Conservation (phyloP, 2,797 vertebrate genomes). For the Anolis apletophallus region DNA sequence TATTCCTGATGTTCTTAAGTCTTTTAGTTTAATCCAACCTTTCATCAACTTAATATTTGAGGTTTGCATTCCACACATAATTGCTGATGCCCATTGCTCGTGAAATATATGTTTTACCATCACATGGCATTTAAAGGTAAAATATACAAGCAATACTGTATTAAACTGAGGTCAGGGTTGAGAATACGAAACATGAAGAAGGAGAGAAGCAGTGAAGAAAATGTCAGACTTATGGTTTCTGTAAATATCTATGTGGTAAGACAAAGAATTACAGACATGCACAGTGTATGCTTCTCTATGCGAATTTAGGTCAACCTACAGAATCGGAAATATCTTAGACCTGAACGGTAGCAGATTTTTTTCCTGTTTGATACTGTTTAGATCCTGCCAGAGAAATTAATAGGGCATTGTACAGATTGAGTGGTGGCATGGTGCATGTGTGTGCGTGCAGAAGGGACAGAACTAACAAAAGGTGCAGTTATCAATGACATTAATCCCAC, state of each 20-base stretch:
- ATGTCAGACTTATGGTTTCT: not conserved
- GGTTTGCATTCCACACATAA: slow-evolving; percentile 32
- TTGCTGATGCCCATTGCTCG: slow-evolving; percentile 12
- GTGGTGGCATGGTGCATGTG: too few relatives aligned
- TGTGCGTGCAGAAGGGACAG: not conserved
- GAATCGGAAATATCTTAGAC: slow-evolving; percentile 63
- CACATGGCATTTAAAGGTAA: not conserved
- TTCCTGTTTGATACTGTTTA: slow-evolving; percentile 38
- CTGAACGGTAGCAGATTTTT: slow-evolving; percentile 65
- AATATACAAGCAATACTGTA: not conserved
- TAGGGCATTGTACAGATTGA: slow-evolving; percentile 41
- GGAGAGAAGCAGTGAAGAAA: slow-evolving; percentile 41
- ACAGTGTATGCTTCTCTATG: slow-evolving; percentile 45
- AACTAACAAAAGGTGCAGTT: not conserved
- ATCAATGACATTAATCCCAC: not conserved
- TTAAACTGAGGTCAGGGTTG: not conserved
- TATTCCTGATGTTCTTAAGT: not conserved
- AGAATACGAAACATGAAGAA: not conserved
- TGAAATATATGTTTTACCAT: slow-evolving; percentile 21
- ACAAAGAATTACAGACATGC: slow-evolving; percentile 19
- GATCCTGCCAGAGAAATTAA: slow-evolving; percentile 67
- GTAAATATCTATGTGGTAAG: slow-evolving; percentile 8
- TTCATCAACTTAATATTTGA: slow-evolving; percentile 42
- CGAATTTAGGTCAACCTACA: slow-evolving; percentile 66
- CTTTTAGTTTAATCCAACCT: slow-evolving; percentile 43